These are phyloP conservation scores for Heterodera filipjevi DNA, from an alignment of 2,888 invertebrate species.

Conservation along the genomic window DNA sequence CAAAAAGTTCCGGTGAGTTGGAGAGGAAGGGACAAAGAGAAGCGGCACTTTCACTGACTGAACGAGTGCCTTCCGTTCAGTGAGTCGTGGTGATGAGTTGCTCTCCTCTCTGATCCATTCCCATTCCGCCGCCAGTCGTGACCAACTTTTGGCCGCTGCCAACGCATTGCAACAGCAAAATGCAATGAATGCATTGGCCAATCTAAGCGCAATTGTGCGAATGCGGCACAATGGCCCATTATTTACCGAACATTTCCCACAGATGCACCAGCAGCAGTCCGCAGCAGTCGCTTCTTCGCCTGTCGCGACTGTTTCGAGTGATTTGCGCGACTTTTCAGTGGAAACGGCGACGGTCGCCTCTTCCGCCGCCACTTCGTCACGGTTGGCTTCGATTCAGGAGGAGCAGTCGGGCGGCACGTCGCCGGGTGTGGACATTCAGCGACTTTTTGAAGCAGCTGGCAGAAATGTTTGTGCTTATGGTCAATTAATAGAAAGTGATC, in stretches of 20 bases:
- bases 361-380: background rate
- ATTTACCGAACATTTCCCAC: background rate
- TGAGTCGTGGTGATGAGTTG: slow-evolving; percentile 16
- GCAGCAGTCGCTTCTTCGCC: background rate
- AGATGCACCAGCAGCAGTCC: slow-evolving; percentile 28
- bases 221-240: background rate
- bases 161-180: slow-evolving; percentile 12
- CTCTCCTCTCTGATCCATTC: slow-evolving; percentile 21
- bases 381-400: slow-evolving; percentile 28
- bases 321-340: background rate
- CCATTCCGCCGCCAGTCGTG: slow-evolving; percentile 3
- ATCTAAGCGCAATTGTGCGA: slow-evolving; percentile 20
- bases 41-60: background rate
- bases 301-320: background rate
- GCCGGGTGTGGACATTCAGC: slow-evolving; percentile 1
- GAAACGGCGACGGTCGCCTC: background rate
- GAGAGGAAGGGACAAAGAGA: background rate
- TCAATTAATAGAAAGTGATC: background rate
- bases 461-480: slow-evolving; percentile 1
- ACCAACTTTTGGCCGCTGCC: slow-evolving; percentile 11
- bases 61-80: background rate
- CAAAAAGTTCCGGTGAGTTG: background rate
- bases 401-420: slow-evolving; percentile 18
- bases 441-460: slow-evolving; percentile 5
- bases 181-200: slow-evolving; percentile 20